These are phyloP conservation scores for Danio aesculapii DNA, from an alignment of 2,797 vertebrate species.

Conservation along the genomic window DNA sequence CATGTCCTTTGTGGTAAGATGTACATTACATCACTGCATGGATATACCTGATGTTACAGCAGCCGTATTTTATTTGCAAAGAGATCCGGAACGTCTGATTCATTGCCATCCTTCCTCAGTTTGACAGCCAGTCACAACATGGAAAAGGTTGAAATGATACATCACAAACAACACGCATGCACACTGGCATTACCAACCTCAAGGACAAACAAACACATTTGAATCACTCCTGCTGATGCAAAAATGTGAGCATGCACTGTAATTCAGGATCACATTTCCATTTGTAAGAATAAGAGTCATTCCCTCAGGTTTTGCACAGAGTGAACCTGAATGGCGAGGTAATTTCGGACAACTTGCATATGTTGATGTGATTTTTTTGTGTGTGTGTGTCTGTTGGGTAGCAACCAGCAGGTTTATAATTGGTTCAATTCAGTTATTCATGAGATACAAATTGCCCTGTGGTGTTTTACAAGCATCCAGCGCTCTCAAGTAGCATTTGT, in stretches of 20 bases:
- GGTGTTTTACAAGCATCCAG: constrained; percentile 26
- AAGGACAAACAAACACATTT: constrained; percentile 3
- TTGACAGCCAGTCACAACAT: neutral
- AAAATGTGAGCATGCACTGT: neutral
- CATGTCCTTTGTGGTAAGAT: neutral
- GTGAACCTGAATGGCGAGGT: constrained; percentile 6
- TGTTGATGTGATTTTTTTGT: constrained; percentile 10
- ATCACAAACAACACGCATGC: neutral
- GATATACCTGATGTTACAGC: neutral
- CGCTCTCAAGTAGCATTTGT: neutral
- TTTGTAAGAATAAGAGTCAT: neutral
- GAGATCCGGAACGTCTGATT: neutral
- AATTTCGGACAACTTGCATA: constrained; percentile 11
- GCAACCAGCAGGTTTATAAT: constrained; percentile 34
- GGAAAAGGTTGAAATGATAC: too few relatives aligned
- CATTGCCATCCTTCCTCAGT: neutral
- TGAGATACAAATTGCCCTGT: constrained; percentile 35
- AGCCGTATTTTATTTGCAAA: neutral
- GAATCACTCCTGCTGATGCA: neutral
- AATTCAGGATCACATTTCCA: constrained; percentile 15
- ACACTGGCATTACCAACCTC: neutral
- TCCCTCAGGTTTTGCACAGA: neutral
- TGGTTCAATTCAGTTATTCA: constrained; percentile 51
- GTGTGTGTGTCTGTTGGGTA: constrained; percentile 22
- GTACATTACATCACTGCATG: neutral